Conservation (phyloP, 2,113 vertebrate species). For the Probosciger aterrimus region DNA sequence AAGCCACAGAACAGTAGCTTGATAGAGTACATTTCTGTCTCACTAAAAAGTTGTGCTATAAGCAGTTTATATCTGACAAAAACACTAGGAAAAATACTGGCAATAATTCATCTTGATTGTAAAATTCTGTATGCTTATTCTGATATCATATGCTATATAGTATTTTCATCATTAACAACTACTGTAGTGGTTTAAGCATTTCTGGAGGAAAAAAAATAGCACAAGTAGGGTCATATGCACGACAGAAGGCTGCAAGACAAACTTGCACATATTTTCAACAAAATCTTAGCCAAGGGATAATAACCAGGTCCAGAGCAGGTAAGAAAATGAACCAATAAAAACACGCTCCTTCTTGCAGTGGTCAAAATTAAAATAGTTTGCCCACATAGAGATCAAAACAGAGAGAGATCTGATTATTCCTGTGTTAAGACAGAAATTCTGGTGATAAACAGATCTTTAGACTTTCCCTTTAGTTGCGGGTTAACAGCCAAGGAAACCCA, state of each 20-base stretch:
- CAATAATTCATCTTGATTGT: neutral
- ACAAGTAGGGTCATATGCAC: neutral
- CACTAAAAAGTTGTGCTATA: neutral
- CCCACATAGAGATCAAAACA: neutral
- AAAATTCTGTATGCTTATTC: neutral
- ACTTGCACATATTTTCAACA: neutral
- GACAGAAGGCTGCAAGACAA: neutral
- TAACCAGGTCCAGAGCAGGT: neutral
- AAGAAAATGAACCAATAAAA: neutral
- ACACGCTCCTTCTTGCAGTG: neutral
- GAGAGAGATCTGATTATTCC: neutral
- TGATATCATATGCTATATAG: neutral
- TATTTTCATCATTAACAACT: neutral
- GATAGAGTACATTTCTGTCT: conserved; percentile 15
- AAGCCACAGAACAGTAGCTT: conserved; percentile 20
- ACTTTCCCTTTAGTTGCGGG: neutral
- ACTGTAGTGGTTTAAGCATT: neutral
- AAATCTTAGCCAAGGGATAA: neutral
- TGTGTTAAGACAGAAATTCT: neutral
- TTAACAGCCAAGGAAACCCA: neutral
- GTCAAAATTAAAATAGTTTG: neutral
- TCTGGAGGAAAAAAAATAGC: neutral
- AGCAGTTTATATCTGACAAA: neutral
- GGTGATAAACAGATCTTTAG: neutral
- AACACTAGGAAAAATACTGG: neutral